Conservation (phyloP, 2,113 vertebrate species). For the Chauna torquata region DNA sequence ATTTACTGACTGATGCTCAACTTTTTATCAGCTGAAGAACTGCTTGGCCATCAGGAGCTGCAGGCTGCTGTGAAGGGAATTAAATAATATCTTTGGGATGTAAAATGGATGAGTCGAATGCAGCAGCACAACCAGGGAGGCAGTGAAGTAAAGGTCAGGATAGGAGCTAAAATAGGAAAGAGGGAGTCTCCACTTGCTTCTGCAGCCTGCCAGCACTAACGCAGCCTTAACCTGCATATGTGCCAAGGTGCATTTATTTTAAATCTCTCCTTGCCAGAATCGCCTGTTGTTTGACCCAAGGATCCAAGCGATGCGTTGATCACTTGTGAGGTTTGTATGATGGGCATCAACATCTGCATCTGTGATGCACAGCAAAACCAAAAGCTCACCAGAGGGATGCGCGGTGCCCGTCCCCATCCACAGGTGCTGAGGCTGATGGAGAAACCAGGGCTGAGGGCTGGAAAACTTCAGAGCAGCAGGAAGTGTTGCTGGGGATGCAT, state of each 20-base stretch:
- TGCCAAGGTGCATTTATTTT: neutral
- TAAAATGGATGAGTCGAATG: neutral
- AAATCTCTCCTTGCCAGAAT: neutral
- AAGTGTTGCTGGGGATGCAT: neutral
- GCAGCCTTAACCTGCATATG: neutral
- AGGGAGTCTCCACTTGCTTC: neutral
- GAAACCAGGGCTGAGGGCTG: neutral
- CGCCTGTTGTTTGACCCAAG: rapidly evolving
- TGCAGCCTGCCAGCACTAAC: neutral
- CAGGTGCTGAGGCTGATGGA: neutral
- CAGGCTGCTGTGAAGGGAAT: neutral
- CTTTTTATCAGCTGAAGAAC: neutral
- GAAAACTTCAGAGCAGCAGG: neutral
- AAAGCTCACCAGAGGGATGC: neutral
- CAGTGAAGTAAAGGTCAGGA: neutral
- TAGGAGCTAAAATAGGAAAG: neutral
- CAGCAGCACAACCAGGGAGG: neutral
- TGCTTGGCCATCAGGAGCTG: slow-evolving; percentile 1
- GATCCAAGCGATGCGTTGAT: neutral
- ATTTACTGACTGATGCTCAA: slow-evolving; percentile 51
- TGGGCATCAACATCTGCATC: neutral
- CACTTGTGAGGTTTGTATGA: neutral
- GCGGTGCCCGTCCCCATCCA: neutral
- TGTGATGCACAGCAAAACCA: neutral
- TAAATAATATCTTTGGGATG: neutral